Conservation (phyloP, 1,140 invertebrate species). For the Musca vetustissima region DNA sequence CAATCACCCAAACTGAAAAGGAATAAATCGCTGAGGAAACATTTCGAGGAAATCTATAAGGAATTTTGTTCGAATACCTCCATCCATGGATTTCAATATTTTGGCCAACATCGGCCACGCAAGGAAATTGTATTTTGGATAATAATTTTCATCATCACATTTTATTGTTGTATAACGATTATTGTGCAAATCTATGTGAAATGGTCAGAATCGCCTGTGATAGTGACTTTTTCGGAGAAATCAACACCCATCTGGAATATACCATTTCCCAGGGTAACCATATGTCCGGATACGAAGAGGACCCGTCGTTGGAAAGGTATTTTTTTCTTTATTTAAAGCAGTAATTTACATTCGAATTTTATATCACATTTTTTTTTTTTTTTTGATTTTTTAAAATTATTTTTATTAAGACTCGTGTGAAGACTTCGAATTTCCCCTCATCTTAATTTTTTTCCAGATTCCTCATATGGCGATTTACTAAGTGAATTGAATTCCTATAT, state of each 20-base stretch:
- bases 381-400: too few species aligned
- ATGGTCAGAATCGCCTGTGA: conserved; percentile 62
- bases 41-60: conserved; percentile 30
- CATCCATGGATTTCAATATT: conserved; percentile 58
- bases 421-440: too few species aligned
- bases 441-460: conserved; percentile 3
- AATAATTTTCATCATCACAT: conserved; percentile 55
- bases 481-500: background rate
- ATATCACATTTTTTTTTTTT: too few species aligned
- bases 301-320: conserved; percentile 9
- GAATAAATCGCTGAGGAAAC: too few species aligned
- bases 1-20: too few species aligned
- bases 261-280: conserved; percentile 63
- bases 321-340: too few species aligned
- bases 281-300: conserved; percentile 59
- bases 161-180: conserved; percentile 56
- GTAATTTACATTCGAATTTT: too few species aligned
- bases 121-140: conserved; percentile 60
- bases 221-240: conserved; percentile 62
- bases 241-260: conserved; percentile 61
- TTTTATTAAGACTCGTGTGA: too few species aligned
- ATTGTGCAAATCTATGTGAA: conserved; percentile 60
- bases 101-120: conserved; percentile 54
- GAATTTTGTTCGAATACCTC: conserved; percentile 56
- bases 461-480: conserved; percentile 14